A percentile compares a stretch with the other conserved stretches of the same genome.
phyloP scores from a whole-genome alignment of 2,797 vertebrate genomes.

The Cossypha caffra region DNA sequence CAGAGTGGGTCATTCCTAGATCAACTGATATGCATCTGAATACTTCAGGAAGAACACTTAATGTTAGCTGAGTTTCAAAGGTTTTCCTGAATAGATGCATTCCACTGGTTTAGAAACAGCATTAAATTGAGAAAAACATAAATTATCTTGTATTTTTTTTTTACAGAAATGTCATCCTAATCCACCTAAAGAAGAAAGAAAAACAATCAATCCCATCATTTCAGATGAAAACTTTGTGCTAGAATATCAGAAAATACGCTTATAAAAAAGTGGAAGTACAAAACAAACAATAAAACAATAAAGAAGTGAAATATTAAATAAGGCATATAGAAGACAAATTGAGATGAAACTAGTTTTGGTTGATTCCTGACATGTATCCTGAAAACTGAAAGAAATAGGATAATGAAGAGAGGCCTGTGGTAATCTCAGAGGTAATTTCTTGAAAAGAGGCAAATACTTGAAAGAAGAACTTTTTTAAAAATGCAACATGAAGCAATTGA shows the following conservation, averaged over 20 bases:
- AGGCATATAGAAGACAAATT: neutral
- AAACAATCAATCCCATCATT: neutral
- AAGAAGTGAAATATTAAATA: neutral
- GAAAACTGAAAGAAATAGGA: neutral
- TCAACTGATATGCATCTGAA: neutral
- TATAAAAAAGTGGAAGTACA: neutral
- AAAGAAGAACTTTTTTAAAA: neutral
- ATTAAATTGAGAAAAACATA: neutral
- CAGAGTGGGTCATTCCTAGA: neutral
- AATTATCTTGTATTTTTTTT: neutral
- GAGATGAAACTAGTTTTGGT: neutral
- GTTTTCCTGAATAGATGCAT: neutral
- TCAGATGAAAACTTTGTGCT: neutral
- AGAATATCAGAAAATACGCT: neutral
- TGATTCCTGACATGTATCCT: neutral
- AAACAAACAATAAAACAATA: neutral
- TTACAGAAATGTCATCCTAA: neutral
- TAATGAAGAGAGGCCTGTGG: neutral
- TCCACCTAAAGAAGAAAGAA: neutral
- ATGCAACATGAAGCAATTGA: neutral
- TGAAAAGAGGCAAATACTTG: neutral
- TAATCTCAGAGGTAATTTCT: neutral
- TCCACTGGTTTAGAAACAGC: neutral
- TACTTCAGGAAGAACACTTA: neutral
- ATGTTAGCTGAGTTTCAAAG: neutral